Base-by-base conservation (phyloP, 2,113 vertebrate genomes). In the Falco punctatus region DNA sequence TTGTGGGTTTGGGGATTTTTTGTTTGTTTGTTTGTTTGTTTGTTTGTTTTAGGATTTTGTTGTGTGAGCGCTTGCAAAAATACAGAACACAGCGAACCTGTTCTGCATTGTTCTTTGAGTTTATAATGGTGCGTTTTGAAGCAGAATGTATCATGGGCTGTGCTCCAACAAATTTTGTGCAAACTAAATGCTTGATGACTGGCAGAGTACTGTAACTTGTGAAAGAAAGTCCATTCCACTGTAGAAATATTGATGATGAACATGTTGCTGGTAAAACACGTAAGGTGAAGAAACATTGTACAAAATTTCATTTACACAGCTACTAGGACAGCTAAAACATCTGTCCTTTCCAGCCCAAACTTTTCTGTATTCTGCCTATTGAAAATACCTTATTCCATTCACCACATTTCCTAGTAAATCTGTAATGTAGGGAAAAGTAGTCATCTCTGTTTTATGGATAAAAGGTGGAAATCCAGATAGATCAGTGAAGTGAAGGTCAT, bases 1-100 rank as follows among this genome's bases (percentile, higher is more conserved):
- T 62, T 88, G 11, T 48, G 32, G 8, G 12, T 20, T 54, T 32
- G 3, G 18, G 4, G 0, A 0, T 2, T 16, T 26, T 11, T 23
- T 27, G 16, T 32, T 3, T 44, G 16, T 32, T 3, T 44, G 24
- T 59, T 17, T 18, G 5, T 44, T 11, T 30, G n/a, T 35, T 35
- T 35, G 35, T 35, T 35, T 35, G n/a, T 38, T 4, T 42, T 42
- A 42, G 42, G 42, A 42, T 14, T 49, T 19, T 26, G 48, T 19
- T 13, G 2, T 81, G 6, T 15, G 8, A 46, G 13, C 27, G 5
- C 14, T 40, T 80, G 46, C 9, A 82, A 70, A 92, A 82, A 14
- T 26, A n/a, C 13, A 64, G 27, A 80, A 73, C 16, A 84, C 9
- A 75, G 40, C 44, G n/a, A 75, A 79, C 6, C 16, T 79, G 16